Conservation (phyloP, 2,888 invertebrate species). For the Scrobipalpa atriplicella region DNA sequence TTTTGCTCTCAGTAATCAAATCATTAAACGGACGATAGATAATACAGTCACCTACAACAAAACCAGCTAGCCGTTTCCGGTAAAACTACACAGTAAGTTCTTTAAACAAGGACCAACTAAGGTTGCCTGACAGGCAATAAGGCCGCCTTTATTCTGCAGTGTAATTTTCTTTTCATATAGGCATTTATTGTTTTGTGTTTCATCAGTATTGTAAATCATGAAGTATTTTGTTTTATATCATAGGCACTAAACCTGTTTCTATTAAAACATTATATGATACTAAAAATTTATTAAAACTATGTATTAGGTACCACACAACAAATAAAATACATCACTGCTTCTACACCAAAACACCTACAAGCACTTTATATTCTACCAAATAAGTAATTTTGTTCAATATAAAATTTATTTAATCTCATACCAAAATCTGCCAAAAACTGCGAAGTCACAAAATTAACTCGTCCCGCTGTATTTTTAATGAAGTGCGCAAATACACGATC, state of each 20-base stretch:
- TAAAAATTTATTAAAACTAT: too few species aligned
- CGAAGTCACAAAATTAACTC: constrained; percentile 39
- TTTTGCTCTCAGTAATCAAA: neutral
- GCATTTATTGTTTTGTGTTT: too few species aligned
- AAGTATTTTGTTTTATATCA: too few species aligned
- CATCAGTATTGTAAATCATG: too few species aligned
- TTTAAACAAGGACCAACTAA: too few species aligned
- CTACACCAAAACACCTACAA: neutral
- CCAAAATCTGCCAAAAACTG: constrained; percentile 38
- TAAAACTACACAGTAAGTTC: too few species aligned
- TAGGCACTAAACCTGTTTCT: too few species aligned
- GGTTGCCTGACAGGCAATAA: too few species aligned
- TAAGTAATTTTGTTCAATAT: neutral
- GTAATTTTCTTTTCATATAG: too few species aligned
- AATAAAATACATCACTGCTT: neutral
- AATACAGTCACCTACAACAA: neutral
- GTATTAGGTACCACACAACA: neutral
- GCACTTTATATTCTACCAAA: neutral
- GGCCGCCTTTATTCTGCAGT: too few species aligned
- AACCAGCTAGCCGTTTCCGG: neutral
- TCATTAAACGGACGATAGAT: neutral
- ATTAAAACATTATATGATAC: too few species aligned
- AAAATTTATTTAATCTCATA: neutral
- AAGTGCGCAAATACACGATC: constrained; percentile 37
- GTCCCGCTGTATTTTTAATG: constrained; percentile 35